phyloP scores from a whole-genome alignment of 2,113 vertebrate genomes.

The Grus americana region DNA sequence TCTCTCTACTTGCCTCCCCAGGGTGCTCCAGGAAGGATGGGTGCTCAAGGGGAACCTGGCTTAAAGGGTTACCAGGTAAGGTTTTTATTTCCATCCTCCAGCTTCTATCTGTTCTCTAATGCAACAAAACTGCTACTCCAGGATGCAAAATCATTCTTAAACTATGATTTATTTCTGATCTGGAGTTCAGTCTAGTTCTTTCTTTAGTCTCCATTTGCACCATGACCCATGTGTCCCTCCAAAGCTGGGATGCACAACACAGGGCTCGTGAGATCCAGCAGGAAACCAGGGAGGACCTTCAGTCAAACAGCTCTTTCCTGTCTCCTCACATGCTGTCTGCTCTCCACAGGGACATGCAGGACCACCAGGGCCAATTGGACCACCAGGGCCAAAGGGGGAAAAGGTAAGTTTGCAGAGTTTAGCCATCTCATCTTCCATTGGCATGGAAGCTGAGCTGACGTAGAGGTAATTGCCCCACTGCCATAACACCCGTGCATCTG shows the following conservation, averaged over 20 bases:
- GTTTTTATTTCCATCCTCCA: background rate
- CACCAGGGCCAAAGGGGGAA: constrained; percentile 91
- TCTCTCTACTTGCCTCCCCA: constrained; percentile 55
- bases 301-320: background rate
- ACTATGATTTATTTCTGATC: background rate
- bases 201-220: background rate
- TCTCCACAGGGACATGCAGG: constrained; percentile 89
- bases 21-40: constrained; percentile 94
- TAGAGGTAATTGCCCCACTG: accelerated
- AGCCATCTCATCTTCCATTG: background rate
- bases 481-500: background rate
- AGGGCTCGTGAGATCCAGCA: background rate
- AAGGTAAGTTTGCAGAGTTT: constrained; percentile 79
- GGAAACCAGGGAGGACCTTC: background rate
- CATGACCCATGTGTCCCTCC: background rate
- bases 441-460: background rate
- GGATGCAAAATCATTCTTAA: background rate
- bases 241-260: background rate
- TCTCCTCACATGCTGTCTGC: background rate
- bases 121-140: background rate
- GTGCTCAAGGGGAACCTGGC: constrained; percentile 91
- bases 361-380: constrained; percentile 83
- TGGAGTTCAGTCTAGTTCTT: background rate
- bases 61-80: constrained; percentile 91
- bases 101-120: background rate